Conservation (phyloP, 1,140 invertebrate genomes). For the Eueides isabella region DNA sequence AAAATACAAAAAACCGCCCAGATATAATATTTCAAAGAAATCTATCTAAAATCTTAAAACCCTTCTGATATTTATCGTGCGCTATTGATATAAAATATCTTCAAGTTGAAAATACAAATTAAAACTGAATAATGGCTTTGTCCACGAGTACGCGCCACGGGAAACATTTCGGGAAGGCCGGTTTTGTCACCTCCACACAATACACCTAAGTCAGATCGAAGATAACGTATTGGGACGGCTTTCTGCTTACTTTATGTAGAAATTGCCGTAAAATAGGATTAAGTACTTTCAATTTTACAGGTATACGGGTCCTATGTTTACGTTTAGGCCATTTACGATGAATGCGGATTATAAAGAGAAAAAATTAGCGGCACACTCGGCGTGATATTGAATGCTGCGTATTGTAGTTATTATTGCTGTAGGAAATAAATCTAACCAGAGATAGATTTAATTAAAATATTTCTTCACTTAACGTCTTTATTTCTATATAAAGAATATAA, state of each 20-base stretch:
- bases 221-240: conserved; percentile 31
- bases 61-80: neutral
- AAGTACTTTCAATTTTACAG: conserved; percentile 14
- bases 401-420: neutral
- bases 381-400: neutral
- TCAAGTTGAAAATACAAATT: conserved; percentile 35
- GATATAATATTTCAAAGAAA: neutral
- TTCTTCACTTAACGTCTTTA: too few species aligned
- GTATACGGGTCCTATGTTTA: conserved; percentile 1
- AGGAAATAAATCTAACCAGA: neutral
- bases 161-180: conserved; percentile 40
- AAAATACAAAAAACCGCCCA: neutral
- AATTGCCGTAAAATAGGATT: conserved; percentile 44
- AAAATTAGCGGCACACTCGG: neutral
- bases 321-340: conserved; percentile 4
- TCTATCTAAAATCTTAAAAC: neutral
- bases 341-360: conserved; percentile 20
- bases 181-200: conserved; percentile 45
- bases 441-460: neutral
- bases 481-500: neutral
- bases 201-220: conserved; percentile 43
- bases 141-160: conserved; percentile 34
- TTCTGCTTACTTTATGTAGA: conserved; percentile 35
- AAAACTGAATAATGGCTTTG: conserved; percentile 20
- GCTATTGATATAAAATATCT: conserved; percentile 23